Evolutionary conservation across 2,113 vertebrate species (phyloP).

Genomic region (Grus americana): DNA sequence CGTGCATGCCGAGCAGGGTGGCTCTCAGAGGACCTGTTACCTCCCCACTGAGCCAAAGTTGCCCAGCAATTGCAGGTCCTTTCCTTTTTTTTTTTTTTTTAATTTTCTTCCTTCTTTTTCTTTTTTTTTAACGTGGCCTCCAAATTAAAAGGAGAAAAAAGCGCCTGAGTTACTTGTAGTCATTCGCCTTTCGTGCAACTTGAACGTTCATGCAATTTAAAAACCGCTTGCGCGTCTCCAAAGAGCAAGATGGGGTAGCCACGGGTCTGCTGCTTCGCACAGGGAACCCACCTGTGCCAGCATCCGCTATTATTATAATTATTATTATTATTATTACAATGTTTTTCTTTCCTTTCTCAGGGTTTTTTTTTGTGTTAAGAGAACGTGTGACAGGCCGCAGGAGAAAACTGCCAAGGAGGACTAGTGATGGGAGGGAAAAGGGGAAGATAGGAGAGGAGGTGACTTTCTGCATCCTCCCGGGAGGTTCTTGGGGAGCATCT

Average conservation of each 20-base stretch:
- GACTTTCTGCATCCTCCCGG: neutral
- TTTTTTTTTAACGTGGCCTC: conserved; percentile 58
- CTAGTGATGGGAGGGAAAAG: neutral
- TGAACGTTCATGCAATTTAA: conserved; percentile 62
- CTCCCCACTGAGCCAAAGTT: neutral
- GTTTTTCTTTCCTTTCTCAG: neutral
- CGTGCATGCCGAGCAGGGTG: neutral
- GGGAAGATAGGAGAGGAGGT: neutral
- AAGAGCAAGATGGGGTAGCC: conserved; percentile 3
- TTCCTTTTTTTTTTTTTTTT: neutral
- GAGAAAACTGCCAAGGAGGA: conserved; percentile 7
- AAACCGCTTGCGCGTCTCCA: neutral
- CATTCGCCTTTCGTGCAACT: conserved; percentile 51
- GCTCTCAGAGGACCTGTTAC: conserved; percentile 11
- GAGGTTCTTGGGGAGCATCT: neutral
- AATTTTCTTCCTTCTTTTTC: neutral
- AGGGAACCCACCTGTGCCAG: conserved; percentile 31
- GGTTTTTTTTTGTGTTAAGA: neutral
- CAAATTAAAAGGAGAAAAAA: conserved; percentile 43
- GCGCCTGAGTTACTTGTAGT: conserved; percentile 48
- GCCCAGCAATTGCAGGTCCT: neutral
- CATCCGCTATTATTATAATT: conserved; percentile 48
- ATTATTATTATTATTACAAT: conserved; percentile 27
- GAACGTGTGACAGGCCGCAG: neutral
- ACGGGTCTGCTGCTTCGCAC: conserved; percentile 10